Base-by-base conservation (phyloP, 1,140 invertebrate species). In the Macrostomum lignano region DNA sequence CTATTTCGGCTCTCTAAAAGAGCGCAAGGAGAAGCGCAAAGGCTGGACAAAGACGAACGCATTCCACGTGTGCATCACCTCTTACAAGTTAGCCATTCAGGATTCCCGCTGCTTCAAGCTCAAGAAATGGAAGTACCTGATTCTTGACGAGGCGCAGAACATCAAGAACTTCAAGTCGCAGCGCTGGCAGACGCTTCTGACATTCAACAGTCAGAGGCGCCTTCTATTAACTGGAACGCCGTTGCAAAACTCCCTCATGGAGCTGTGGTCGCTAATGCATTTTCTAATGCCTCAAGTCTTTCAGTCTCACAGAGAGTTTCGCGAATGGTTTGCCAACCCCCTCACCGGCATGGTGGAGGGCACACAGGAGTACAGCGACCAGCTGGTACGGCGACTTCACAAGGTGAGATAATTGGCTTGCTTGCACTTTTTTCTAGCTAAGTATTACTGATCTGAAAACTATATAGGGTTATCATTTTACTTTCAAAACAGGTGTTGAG, bases 141-240 rank as follows among this genome's bases (percentile, higher is more conserved):
- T 99, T 45, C 63, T 99, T 21, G 91, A 99, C 55, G 91, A 99
- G 62, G 91, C 91, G 14, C 91, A 99, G 49, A 94, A 98, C 52
- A 99, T 99, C 35, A 98, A 98, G 62, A 98, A 98, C 60, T 98
- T 94, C 50, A 94, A 96, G 58, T 91, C 81, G 9, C 88, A 96
- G 51, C 61, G 91, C 30, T 98, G 91, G 91, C 88, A 96, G 56
- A 66, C 86, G 43, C 56, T 98, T 31, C 61, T 98, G 5, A 94
- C 94, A 55, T 93, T 98, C 56, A 73, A 84, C 48, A 82, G 79
- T 6, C 74, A 88, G 53, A 74, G 81, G 40, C 68, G 91, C 25
- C 60, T 98, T 24, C 61, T 98, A 29, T 60, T 98, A 40, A 98
- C 91, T 26, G 91, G 91, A 40, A 98, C 91, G 21, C 91, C 91